Base-by-base conservation (phyloP, 2,888 invertebrate species). In the Phengaris arion region DNA sequence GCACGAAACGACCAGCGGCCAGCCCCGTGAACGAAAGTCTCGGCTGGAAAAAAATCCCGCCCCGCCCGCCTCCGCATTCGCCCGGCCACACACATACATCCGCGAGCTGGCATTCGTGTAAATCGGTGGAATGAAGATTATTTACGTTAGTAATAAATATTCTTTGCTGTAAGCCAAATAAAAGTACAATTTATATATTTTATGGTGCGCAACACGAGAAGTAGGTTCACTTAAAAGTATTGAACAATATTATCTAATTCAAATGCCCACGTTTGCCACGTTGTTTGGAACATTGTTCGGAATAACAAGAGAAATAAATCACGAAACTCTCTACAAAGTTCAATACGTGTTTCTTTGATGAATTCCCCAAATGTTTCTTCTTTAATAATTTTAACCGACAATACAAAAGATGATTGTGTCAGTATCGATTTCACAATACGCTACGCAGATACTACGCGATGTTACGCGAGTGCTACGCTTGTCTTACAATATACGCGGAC, bases 281-380 rank as follows among this genome's bases (percentile, higher is more conserved):
- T 72, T 72, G 54, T 54, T 72, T 52, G 10, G 52, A 10, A 2
- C 10, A 35, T 35, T 35, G 13, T 22, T 72, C 54, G 8, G 13
- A 75, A 55, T 55, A 75, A 75, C 70, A 75, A 75, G 48, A 70
- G 69, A 75, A 70, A 75, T 75, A 75, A 75, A 75, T 75, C 75
- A 70, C 55, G 9, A 75, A 75, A 74, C 74, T 68, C 46, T 9
- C 45, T 51, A 51, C 54, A 70, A 70, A 75, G 75, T 75, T 75
- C 75, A 70, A 75, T 57, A 70, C 57, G 70, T 59, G 35, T 51
- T 70, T 54, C 52, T 72, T 72, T 72, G 72, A 52, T 54, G 72
- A 54, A 54, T 72, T 54, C 52, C 13, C 7, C 54, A 13, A 70
- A 70, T 22, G 48, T 70, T 52, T 70, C n/a, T 51, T 9, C 70